phyloP scores from a whole-genome alignment of 2,888 invertebrate species.

The Eledone cirrhosa region DNA sequence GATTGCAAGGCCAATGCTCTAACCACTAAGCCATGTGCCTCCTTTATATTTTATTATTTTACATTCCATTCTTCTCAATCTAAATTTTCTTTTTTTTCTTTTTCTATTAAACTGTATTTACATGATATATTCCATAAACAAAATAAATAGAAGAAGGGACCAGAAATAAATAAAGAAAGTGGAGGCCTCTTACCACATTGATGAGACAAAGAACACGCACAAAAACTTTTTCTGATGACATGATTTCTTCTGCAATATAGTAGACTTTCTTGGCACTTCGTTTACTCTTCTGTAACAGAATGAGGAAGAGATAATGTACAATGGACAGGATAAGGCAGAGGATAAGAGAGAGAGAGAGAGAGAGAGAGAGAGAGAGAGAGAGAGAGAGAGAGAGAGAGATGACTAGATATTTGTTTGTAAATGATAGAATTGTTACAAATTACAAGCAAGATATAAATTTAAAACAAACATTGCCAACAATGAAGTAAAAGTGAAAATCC shows the following conservation, averaged over 20 bases:
- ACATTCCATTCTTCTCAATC: too few species aligned
- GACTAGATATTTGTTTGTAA: too few species aligned
- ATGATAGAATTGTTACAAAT: too few species aligned
- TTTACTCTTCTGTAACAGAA: slow-evolving; percentile 44
- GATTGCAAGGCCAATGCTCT: too few species aligned
- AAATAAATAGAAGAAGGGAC: not conserved
- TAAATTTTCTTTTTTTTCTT: too few species aligned
- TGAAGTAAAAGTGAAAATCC: too few species aligned
- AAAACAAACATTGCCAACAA: too few species aligned
- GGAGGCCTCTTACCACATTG: slow-evolving; percentile 63
- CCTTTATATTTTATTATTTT: too few species aligned
- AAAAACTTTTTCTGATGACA: slow-evolving; percentile 71
- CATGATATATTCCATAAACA: too few species aligned
- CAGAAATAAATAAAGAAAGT: not conserved
- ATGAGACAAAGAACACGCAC: slow-evolving; percentile 71
- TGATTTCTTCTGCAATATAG: slow-evolving; percentile 71
- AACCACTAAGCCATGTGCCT: too few species aligned
- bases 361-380: not conserved
- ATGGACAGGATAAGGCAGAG: not conserved
- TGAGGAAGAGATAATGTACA: not conserved
- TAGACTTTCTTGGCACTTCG: slow-evolving; percentile 66
- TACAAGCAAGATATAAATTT: too few species aligned
- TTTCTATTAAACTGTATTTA: too few species aligned
- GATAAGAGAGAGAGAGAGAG: not conserved
- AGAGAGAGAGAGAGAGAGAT: not conserved